A percentile compares a stretch with the other conserved stretches of the same genome.
phyloP scores from a whole-genome alignment of 2,888 invertebrate genomes.

The Troides oblongomaculatus region DNA sequence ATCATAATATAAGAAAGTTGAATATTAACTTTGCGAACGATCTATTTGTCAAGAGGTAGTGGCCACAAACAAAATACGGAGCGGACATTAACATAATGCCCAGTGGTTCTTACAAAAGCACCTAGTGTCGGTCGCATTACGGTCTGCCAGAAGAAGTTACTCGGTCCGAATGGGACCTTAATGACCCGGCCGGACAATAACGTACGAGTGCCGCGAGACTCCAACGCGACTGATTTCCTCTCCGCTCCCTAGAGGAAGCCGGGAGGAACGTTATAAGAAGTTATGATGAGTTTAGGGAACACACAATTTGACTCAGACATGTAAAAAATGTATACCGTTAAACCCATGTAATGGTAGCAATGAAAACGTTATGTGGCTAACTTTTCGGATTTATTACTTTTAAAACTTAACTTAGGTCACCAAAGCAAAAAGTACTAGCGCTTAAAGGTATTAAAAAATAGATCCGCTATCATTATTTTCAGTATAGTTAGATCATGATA shows the following conservation, averaged over 20 bases:
- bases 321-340: conserved; percentile 3
- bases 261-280: conserved; percentile 47
- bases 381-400: too few species aligned
- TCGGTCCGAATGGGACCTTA: conserved; percentile 61
- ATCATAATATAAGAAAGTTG: too few species aligned
- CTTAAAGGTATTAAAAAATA: too few species aligned
- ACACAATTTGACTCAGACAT: conserved; percentile 15
- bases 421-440: too few species aligned
- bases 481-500: too few species aligned
- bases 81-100: conserved; percentile 29
- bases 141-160: conserved; percentile 52
- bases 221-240: conserved; percentile 39
- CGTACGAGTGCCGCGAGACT: conserved; percentile 45
- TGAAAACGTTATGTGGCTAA: too few species aligned
- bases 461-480: too few species aligned
- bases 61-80: conserved; percentile 25
- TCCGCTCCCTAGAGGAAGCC: conserved; percentile 48
- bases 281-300: conserved; percentile 42
- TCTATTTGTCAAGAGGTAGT: conserved; percentile 4
- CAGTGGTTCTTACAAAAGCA: conserved; percentile 23
- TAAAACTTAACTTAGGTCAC: too few species aligned
- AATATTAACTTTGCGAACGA: conserved; percentile 26
- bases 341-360: background rate
- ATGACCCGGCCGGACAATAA: conserved; percentile 63
- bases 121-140: conserved; percentile 44